These are phyloP conservation scores for Protosalanx chinensis DNA, from an alignment of 2,797 vertebrate species.

Conservation along the genomic window DNA sequence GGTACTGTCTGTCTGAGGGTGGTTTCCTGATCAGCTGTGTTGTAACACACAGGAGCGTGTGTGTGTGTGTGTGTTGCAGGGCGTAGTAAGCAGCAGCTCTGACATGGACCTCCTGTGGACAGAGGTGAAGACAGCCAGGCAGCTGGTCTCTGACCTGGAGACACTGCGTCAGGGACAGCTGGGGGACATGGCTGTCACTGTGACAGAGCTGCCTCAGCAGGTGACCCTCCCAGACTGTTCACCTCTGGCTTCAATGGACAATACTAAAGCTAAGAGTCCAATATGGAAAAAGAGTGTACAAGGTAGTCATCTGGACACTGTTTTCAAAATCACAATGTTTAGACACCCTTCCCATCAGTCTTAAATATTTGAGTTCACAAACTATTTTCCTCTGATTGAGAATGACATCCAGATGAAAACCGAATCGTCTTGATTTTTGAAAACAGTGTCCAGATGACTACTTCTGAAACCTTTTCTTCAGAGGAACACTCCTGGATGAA, in stretches of 20 bases:
- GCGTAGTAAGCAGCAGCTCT: slow-evolving; percentile 59
- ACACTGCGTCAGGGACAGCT: slow-evolving; percentile 49
- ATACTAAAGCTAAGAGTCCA: no score
- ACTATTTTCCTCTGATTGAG: no score
- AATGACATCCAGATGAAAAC: no score
- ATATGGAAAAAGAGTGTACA: no score
- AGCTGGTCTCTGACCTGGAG: slow-evolving; percentile 60
- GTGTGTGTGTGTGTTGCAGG: slow-evolving; percentile 5
- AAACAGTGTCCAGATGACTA: no score
- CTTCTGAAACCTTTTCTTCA: no score
- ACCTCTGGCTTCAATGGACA: background rate
- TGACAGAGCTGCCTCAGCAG: slow-evolving; percentile 40
- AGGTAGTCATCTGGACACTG: no score
- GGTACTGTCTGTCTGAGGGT: background rate
- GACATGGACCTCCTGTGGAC: slow-evolving; percentile 63
- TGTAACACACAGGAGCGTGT: background rate
- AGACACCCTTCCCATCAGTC: no score
- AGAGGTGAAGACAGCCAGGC: slow-evolving; percentile 68
- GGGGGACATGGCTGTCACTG: slow-evolving; percentile 38
- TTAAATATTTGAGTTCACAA: no score
- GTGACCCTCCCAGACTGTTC: slow-evolving; percentile 37
- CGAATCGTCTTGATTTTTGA: no score
- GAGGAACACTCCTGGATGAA: no score
- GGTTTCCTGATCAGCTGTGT: background rate
- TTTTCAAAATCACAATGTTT: no score